These are phyloP conservation scores for Gryllus longicercus DNA, from an alignment of 2,888 invertebrate species.

Conservation along the genomic window DNA sequence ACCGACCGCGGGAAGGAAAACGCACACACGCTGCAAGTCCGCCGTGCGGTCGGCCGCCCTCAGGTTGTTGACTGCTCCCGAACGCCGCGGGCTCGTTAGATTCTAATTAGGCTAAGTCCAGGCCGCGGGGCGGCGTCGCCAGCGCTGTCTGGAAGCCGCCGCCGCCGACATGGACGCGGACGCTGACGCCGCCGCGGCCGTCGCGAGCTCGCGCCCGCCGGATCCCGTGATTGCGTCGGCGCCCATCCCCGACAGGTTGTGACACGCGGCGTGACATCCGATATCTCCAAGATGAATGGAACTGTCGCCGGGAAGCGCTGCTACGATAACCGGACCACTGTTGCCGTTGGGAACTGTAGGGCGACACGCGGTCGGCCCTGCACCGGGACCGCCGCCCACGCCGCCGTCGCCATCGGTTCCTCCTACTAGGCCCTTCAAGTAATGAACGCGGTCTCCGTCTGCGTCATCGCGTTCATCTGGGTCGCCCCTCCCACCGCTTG, in stretches of 20 bases:
- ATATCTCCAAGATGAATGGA: slow-evolving; percentile 17
- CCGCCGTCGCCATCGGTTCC: neutral
- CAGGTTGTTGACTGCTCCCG: slow-evolving; percentile 8
- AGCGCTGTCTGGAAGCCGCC: neutral
- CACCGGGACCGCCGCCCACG: neutral
- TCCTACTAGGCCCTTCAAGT: neutral
- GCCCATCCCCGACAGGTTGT: slow-evolving; percentile 17
- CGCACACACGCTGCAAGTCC: too few species aligned
- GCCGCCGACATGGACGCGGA: neutral
- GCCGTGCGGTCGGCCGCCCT: neutral
- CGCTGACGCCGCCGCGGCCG: neutral
- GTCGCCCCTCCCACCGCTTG: too few species aligned
- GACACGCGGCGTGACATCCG: slow-evolving; percentile 17
- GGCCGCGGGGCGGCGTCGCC: neutral
- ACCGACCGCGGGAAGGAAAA: too few species aligned
- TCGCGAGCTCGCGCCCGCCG: neutral
- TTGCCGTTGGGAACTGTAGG: slow-evolving; percentile 1
- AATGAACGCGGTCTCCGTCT: neutral
- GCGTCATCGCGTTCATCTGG: neutral
- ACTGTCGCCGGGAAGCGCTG: slow-evolving; percentile 17
- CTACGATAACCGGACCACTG: slow-evolving; percentile 6
- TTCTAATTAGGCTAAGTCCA: slow-evolving; percentile 8
- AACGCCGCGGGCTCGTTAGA: neutral
- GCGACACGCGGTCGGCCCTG: neutral
- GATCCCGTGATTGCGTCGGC: neutral